Percentiles rank a stretch among this genome's conserved stretches.
Evolutionary conservation across 2,113 vertebrate genomes (phyloP).

Genomic region (Cinclus mexicanus): DNA sequence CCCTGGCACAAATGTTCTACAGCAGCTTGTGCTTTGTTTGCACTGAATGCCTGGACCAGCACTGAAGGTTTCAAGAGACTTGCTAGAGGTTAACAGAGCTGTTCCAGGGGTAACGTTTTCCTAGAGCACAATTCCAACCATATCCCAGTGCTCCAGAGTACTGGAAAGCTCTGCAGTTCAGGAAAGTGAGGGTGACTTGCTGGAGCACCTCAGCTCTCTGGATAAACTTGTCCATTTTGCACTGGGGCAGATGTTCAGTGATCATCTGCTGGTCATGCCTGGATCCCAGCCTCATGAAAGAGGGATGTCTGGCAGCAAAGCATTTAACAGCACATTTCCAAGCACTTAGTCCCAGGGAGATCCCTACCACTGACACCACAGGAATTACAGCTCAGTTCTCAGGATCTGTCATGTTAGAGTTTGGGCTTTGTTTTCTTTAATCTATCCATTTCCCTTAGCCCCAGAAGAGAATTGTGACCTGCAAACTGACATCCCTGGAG

Average conservation of each 20-base stretch:
- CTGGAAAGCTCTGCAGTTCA: background rate
- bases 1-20: background rate
- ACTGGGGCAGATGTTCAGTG: background rate
- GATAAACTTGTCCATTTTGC: background rate
- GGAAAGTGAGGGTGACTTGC: background rate
- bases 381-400: background rate
- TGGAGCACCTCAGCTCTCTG: background rate
- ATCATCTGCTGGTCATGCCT: background rate
- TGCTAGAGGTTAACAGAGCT: background rate
- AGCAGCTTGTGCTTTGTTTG: background rate
- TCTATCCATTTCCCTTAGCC: background rate
- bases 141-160: background rate
- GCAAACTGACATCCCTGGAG: background rate
- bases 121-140: background rate
- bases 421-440: background rate
- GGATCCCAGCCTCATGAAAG: background rate
- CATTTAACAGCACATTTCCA: background rate
- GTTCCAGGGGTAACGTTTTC: background rate
- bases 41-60: background rate
- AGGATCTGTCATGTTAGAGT: background rate
- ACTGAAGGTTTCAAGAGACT: background rate
- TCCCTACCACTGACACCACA: background rate
- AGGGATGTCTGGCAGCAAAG: background rate
- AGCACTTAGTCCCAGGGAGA: background rate
- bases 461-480: background rate